Conservation (phyloP, 1,140 invertebrate genomes). For the Cataglyphis hispanica region DNA sequence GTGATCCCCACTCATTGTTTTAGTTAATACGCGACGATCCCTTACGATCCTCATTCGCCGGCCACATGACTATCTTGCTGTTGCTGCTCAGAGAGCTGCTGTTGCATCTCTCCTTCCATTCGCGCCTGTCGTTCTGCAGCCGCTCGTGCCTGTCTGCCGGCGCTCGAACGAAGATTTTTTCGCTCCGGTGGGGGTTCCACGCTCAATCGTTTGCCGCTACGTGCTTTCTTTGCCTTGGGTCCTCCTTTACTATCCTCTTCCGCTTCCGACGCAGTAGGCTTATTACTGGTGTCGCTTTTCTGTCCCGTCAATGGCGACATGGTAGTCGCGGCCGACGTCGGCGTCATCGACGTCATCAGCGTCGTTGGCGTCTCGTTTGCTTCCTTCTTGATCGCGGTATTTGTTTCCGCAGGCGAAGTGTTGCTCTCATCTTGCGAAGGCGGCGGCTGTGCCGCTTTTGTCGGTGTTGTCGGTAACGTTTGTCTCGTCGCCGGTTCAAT, state of each 20-base stretch:
- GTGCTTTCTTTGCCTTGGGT: conserved; percentile 81
- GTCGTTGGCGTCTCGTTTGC: conserved; percentile 34
- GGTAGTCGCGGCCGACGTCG: conserved; percentile 32
- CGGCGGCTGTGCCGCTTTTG: conserved; percentile 6
- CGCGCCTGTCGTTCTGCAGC: conserved; percentile 85
- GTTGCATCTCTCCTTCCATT: conserved; percentile 82
- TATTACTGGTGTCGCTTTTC: conserved; percentile 55
- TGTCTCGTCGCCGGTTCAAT: conserved; percentile 40
- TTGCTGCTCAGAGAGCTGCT: conserved; percentile 74
- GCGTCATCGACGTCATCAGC: conserved; percentile 3
- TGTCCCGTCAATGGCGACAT: conserved; percentile 48
- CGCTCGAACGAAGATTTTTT: conserved; percentile 85
- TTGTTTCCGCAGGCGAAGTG: conserved; percentile 26
- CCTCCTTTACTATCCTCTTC: conserved; percentile 81
- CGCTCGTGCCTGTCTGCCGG: conserved; percentile 85
- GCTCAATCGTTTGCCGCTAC: conserved; percentile 81
- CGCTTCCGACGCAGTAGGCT: conserved; percentile 66
- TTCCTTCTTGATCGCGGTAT: conserved; percentile 61
- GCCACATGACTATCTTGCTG: conserved; percentile 77
- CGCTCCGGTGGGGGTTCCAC: conserved; percentile 84
- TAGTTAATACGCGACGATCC: conserved; percentile 16
- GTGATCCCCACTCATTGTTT: conserved; percentile 10
- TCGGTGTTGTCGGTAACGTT: conserved; percentile 37
- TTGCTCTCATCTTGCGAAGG: conserved; percentile 46
- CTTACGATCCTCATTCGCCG: conserved; percentile 78